Evolutionary conservation across 1,140 invertebrate genomes (phyloP).

Genomic region (Hyposmocoma kahamanoa): DNA sequence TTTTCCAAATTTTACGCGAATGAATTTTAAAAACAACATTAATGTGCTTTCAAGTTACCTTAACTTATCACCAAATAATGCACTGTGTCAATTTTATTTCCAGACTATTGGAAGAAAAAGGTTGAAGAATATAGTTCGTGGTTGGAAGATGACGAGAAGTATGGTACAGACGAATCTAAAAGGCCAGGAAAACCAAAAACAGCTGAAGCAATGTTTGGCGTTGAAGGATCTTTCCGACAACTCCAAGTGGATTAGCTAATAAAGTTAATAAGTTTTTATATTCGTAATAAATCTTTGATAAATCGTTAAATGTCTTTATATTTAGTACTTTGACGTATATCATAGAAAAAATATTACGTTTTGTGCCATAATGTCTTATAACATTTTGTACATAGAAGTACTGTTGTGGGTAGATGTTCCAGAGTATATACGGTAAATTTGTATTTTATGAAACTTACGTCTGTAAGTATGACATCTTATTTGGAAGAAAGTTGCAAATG

Average conservation of each 20-base stretch:
- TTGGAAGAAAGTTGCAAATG: too few species aligned
- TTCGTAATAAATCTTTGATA: neutral
- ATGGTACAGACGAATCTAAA: constrained; percentile 74
- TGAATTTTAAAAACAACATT: too few species aligned
- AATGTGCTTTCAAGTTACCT: too few species aligned
- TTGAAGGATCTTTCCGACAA: constrained; percentile 77
- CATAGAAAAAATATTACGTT: neutral
- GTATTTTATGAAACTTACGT: too few species aligned
- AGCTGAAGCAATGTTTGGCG: constrained; percentile 73
- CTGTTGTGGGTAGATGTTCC: too few species aligned
- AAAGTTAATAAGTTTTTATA: neutral
- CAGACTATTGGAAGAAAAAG: constrained; percentile 70
- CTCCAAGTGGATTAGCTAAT: constrained; percentile 52
- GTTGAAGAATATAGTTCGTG: constrained; percentile 65
- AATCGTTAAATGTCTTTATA: neutral
- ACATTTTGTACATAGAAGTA: too few species aligned
- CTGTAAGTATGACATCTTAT: too few species aligned
- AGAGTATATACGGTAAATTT: too few species aligned
- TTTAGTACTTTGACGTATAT: neutral
- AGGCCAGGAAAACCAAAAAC: constrained; percentile 75
- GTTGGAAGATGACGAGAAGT: constrained; percentile 73
- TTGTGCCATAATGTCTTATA: too few species aligned
- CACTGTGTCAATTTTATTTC: constrained; percentile 11
- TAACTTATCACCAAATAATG: too few species aligned
- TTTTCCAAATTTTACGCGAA: too few species aligned